Percentiles rank a stretch among this genome's conserved stretches.
Evolutionary conservation across 2,797 vertebrate genomes (phyloP).

Genomic region (Spinus pinus): DNA sequence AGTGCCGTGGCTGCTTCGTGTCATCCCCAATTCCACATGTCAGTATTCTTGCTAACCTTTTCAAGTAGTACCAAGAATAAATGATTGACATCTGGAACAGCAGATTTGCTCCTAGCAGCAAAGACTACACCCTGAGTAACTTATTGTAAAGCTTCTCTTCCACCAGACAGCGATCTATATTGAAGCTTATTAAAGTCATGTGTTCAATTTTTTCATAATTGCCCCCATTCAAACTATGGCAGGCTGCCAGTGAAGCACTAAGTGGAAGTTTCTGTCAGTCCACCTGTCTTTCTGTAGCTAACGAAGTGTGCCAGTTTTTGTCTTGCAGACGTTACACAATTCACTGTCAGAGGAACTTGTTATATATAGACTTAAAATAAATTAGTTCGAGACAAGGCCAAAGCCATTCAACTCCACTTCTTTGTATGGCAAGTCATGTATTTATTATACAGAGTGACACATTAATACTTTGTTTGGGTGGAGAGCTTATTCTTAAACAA

Average conservation of each 20-base stretch:
- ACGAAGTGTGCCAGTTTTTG: slow-evolving; percentile 62
- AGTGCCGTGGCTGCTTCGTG: neutral
- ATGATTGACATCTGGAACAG: slow-evolving; percentile 38
- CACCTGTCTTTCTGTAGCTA: slow-evolving; percentile 66
- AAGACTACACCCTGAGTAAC: slow-evolving; percentile 28
- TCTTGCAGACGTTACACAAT: slow-evolving; percentile 65
- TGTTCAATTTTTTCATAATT: slow-evolving; percentile 73
- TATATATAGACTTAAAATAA: slow-evolving; percentile 70
- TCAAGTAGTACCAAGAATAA: slow-evolving; percentile 8
- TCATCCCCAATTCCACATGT: slow-evolving; percentile 25
- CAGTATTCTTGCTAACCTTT: slow-evolving; percentile 17
- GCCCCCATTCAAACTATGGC: slow-evolving; percentile 63
- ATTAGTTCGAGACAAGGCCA: slow-evolving; percentile 47
- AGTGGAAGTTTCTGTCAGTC: slow-evolving; percentile 67
- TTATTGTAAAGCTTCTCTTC: slow-evolving; percentile 44
- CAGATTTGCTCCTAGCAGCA: slow-evolving; percentile 27
- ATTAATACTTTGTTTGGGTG: slow-evolving; percentile 60
- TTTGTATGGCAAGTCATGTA: slow-evolving; percentile 15
- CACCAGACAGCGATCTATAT: slow-evolving; percentile 43
- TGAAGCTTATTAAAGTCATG: slow-evolving; percentile 71
- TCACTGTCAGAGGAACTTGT: slow-evolving; percentile 68
- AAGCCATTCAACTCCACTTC: slow-evolving; percentile 42
- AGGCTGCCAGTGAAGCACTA: slow-evolving; percentile 67
- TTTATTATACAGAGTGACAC: slow-evolving; percentile 54
- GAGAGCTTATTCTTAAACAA: slow-evolving; percentile 42